Conservation (phyloP, 2,888 invertebrate genomes). For the Diaphora mendica region DNA sequence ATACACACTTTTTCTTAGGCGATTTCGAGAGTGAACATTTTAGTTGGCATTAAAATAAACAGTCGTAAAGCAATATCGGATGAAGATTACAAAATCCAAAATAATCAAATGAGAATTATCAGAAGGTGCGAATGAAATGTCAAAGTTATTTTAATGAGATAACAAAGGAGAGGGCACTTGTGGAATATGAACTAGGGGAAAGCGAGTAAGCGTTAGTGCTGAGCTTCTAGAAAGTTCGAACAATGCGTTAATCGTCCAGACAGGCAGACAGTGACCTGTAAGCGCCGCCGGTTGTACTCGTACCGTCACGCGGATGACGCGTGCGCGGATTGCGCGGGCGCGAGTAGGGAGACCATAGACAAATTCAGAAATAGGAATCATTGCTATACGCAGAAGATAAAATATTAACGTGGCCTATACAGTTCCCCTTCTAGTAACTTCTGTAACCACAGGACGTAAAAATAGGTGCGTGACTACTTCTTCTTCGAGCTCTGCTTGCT, state of each 20-base stretch:
- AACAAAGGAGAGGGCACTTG: constrained; percentile 34
- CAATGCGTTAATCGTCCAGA: constrained; percentile 60
- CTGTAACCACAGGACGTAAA: too few relatives aligned
- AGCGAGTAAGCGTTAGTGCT: constrained; percentile 41
- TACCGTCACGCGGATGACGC: constrained; percentile 55
- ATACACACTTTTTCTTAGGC: neutral
- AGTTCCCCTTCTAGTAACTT: too few relatives aligned
- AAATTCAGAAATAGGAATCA: neutral
- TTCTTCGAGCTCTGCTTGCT: too few relatives aligned
- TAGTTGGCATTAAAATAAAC: neutral
- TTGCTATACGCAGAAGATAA: neutral
- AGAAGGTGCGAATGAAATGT: constrained; percentile 37
- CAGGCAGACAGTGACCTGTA: constrained; percentile 57
- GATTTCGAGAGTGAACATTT: constrained; percentile 6
- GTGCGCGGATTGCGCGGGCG: constrained; percentile 47
- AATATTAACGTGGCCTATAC: neutral
- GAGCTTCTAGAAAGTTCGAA: constrained; percentile 66
- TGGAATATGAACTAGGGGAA: constrained; percentile 54
- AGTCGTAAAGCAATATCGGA: neutral
- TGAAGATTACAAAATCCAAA: neutral
- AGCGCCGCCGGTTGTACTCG: constrained; percentile 48
- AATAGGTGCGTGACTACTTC: too few relatives aligned
- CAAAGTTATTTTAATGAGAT: constrained; percentile 46
- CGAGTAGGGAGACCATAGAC: constrained; percentile 29
- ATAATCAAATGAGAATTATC: constrained; percentile 32